Conservation (phyloP, 2,113 vertebrate genomes). For the Chamaea fasciata region DNA sequence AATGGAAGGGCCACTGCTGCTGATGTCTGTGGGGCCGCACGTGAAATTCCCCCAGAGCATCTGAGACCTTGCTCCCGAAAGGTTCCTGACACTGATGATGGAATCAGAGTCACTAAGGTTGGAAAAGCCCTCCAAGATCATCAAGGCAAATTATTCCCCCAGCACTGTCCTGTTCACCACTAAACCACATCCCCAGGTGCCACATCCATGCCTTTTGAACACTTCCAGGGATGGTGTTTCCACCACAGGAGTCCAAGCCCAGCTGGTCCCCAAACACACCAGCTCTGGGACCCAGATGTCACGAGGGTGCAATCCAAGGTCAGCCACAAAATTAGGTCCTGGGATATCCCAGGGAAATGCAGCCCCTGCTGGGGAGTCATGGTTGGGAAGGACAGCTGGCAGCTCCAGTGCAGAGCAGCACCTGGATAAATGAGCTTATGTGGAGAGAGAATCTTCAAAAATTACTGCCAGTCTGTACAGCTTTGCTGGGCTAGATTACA, state of each 20-base stretch:
- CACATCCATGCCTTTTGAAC: background rate
- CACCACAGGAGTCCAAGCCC: background rate
- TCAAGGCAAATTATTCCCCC: background rate
- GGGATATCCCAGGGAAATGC: background rate
- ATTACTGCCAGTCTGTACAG: background rate
- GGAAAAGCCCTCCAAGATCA: background rate
- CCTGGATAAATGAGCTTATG: fast-evolving
- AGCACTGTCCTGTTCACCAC: too few relatives aligned
- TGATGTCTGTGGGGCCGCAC: background rate
- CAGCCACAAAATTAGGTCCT: background rate
- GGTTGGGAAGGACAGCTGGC: background rate
- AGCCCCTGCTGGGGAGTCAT: background rate
- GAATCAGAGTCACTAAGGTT: background rate
- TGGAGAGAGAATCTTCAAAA: background rate
- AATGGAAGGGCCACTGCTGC: background rate
- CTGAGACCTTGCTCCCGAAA: background rate
- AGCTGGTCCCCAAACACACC: background rate
- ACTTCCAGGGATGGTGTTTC: background rate
- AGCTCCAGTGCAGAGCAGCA: background rate
- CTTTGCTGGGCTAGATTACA: background rate
- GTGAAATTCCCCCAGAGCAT: background rate
- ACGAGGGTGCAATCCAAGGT: background rate
- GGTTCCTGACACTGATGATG: background rate
- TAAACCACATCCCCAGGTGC: background rate
- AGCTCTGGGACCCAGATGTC: background rate